phyloP scores from a whole-genome alignment of 1,140 invertebrate species.

The Anastrepha ludens region DNA sequence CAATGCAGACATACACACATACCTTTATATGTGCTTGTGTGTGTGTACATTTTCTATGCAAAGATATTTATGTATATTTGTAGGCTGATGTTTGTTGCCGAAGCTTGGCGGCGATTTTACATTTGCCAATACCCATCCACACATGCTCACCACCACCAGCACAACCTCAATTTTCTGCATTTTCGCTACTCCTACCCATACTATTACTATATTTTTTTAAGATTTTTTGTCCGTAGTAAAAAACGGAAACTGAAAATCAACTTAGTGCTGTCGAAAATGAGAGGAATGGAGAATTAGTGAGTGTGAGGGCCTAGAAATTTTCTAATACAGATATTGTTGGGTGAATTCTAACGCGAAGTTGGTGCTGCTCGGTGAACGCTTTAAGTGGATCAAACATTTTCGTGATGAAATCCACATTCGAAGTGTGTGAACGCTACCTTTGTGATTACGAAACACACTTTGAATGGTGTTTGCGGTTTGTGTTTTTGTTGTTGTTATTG shows the following conservation, averaged over 20 bases:
- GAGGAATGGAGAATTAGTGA: neutral
- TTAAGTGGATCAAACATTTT: too few relatives aligned
- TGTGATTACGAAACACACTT: neutral
- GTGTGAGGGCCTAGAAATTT: neutral
- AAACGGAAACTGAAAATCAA: constrained; percentile 24
- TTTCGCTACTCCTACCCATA: neutral
- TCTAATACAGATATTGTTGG: too few relatives aligned
- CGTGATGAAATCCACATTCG: neutral
- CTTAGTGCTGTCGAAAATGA: constrained; percentile 12
- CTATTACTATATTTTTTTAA: neutral
- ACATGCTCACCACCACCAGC: neutral
- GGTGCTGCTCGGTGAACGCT: too few relatives aligned
- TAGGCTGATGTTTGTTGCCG: neutral
- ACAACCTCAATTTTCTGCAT: too few relatives aligned
- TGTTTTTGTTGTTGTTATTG: neutral
- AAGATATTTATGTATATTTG: neutral
- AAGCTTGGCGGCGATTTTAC: neutral
- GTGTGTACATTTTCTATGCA: neutral
- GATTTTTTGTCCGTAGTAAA: neutral
- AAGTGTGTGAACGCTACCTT: neutral
- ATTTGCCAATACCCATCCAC: neutral
- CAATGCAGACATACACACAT: neutral
- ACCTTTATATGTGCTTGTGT: neutral
- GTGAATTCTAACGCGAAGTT: too few relatives aligned
- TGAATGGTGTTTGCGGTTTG: too few relatives aligned